Evolutionary conservation across 2,888 invertebrate species (phyloP).

Genomic region (Cyaniris semiargus): DNA sequence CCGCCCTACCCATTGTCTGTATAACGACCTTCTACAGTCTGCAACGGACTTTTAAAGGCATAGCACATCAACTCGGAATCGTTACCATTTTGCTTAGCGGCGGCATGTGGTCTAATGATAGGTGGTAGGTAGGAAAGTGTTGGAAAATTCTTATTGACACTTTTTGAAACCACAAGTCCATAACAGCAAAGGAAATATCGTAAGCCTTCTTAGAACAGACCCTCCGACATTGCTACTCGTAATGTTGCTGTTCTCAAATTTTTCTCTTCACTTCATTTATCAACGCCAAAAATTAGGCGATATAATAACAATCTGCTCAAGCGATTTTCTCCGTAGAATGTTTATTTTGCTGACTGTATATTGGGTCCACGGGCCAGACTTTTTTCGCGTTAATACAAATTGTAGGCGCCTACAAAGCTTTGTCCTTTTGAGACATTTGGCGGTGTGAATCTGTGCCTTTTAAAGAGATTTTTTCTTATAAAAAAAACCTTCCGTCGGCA

Average conservation of each 20-base stretch:
- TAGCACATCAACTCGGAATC: not conserved
- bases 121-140: too few relatives aligned
- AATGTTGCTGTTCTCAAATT: too few relatives aligned
- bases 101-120: too few relatives aligned
- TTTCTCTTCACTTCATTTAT: not conserved
- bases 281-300: not conserved
- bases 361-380: not conserved
- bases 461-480: not conserved
- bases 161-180: too few relatives aligned
- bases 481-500: not conserved
- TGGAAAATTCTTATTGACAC: too few relatives aligned
- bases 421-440: constrained; percentile 21
- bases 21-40: not conserved
- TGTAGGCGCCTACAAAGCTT: constrained; percentile 5
- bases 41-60: not conserved
- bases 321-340: not conserved
- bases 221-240: too few relatives aligned
- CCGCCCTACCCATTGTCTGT: constrained; percentile 3
- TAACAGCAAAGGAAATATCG: too few relatives aligned
- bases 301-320: not conserved
- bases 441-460: not conserved
- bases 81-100: not conserved
- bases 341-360: not conserved
- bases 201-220: too few relatives aligned
- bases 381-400: constrained; percentile 20